These are phyloP conservation scores for Acanthopagrus latus DNA, from an alignment of 2,797 vertebrate genomes.

Conservation along the genomic window DNA sequence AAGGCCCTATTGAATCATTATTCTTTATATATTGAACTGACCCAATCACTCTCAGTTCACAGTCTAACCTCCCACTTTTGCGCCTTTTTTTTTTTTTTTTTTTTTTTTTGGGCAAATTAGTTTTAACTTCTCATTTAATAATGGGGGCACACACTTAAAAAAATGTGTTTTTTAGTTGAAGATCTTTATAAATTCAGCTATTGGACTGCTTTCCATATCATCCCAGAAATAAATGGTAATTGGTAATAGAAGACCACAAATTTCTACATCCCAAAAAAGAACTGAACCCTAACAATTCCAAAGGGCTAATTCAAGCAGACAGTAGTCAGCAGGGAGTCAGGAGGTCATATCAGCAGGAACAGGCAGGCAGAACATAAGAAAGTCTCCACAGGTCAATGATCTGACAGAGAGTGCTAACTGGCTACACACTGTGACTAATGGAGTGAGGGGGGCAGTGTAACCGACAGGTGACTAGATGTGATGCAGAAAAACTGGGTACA, in stretches of 20 bases:
- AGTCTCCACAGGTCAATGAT: not conserved
- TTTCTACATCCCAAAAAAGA: not conserved
- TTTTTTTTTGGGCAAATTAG: constrained; percentile 24
- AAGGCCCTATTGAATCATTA: no score
- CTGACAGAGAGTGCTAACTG: not conserved
- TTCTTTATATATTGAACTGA: not conserved
- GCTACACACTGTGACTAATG: not conserved
- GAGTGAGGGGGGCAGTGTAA: not conserved
- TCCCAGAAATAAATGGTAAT: not conserved
- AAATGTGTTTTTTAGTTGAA: not conserved
- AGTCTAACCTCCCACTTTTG: not conserved
- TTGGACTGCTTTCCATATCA: not conserved
- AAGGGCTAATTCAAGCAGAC: not conserved
- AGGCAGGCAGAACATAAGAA: not conserved
- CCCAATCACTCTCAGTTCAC: constrained; percentile 12
- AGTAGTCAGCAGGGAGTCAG: not conserved
- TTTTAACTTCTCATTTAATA: constrained; percentile 4
- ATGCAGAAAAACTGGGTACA: no score
- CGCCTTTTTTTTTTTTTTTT: no score
- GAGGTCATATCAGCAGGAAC: not conserved
- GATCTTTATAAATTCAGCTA: not conserved
- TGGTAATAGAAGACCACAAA: not conserved
- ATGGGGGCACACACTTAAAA: not conserved
- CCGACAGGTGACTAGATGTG: not conserved
- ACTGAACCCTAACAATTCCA: not conserved